Evolutionary conservation across 2,888 invertebrate genomes (phyloP).

Genomic region (Ptychoptera contaminata): DNA sequence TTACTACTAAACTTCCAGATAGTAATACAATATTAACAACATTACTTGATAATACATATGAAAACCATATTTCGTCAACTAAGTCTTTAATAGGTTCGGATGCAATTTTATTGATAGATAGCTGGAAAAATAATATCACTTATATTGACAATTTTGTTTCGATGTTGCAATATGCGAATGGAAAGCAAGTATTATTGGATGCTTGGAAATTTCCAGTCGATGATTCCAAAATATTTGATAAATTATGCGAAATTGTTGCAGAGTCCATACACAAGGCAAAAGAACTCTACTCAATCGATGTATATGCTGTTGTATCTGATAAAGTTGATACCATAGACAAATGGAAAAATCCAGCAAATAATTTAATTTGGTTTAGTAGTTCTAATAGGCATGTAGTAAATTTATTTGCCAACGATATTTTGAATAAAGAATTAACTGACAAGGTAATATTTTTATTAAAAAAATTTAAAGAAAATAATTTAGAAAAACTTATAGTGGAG

Average conservation of each 20-base stretch:
- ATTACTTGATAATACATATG: constrained; percentile 4
- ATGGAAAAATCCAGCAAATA: constrained; percentile 11
- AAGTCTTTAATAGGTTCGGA: not conserved
- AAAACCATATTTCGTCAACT: constrained; percentile 2
- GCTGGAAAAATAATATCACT: constrained; percentile 9
- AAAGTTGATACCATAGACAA: constrained; percentile 14
- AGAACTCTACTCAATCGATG: constrained; percentile 7
- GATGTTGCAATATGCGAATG: constrained; percentile 7
- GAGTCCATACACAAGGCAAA: constrained; percentile 10
- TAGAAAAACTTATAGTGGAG: constrained; percentile 9
- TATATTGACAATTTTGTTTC: constrained; percentile 8
- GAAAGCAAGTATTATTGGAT: constrained; percentile 9
- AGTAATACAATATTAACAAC: constrained; percentile 3
- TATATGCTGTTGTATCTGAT: constrained; percentile 15
- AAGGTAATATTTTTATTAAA: constrained; percentile 8
- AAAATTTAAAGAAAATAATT: constrained; percentile 9
- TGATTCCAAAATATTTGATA: constrained; percentile 8
- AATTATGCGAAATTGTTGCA: constrained; percentile 7
- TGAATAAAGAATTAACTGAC: constrained; percentile 8
- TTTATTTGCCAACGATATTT: constrained; percentile 13
- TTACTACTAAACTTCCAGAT: not conserved
- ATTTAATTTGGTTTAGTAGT: constrained; percentile 13
- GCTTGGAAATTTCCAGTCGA: constrained; percentile 11
- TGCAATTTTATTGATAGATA: constrained; percentile 9
- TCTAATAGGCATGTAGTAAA: constrained; percentile 15